Conservation (phyloP, 2,113 vertebrate species). For the Galbula dea region DNA sequence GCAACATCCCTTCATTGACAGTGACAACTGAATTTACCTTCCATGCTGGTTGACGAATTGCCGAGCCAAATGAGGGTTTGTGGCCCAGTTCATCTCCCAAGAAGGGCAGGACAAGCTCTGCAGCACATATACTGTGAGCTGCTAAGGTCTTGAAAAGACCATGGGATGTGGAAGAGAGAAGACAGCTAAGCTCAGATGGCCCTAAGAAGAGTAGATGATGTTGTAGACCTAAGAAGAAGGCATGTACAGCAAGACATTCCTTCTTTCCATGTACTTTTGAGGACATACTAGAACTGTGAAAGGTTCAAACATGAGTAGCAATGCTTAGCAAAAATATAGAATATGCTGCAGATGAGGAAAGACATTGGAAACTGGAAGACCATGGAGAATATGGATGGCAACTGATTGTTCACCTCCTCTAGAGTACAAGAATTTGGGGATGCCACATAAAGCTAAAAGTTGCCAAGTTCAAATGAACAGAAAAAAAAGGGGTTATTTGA, state of each 20-base stretch:
- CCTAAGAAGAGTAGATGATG: neutral
- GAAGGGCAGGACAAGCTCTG: neutral
- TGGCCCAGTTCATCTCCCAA: neutral
- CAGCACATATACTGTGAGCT: neutral
- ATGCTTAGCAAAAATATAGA: neutral
- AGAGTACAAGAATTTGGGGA: neutral
- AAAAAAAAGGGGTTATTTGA: neutral
- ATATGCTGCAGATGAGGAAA: neutral
- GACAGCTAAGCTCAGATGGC: neutral
- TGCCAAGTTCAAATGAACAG: neutral
- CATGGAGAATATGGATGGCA: neutral
- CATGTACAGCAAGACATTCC: neutral
- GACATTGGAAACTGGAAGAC: neutral
- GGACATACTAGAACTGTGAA: neutral
- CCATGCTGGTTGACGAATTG: neutral
- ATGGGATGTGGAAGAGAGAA: neutral
- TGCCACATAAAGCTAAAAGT: fast-evolving
- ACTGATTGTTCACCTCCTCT: neutral
- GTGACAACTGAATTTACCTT: neutral
- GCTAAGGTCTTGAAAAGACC: neutral
- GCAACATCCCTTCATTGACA: neutral
- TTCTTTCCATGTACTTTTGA: neutral
- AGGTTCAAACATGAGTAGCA: neutral
- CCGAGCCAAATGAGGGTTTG: neutral
- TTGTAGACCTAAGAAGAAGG: neutral